Conservation (phyloP, 2,797 vertebrate genomes). For the Cercopithecus neglectus region DNA sequence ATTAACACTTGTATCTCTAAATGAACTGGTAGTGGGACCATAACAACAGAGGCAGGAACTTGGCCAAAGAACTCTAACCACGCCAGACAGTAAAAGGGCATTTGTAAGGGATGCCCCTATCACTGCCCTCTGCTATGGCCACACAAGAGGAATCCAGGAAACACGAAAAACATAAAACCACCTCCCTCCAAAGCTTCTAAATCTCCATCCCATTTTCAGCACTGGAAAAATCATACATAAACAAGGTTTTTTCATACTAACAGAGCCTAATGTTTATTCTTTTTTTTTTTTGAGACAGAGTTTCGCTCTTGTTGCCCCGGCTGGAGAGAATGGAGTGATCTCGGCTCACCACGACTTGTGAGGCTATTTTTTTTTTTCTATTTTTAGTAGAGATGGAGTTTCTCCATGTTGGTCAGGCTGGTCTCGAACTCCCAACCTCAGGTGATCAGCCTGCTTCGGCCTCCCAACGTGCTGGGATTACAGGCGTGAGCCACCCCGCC, state of each 20-base stretch:
- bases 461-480: neutral
- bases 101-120: neutral
- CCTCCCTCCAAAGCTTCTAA: neutral
- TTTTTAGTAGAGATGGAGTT: neutral
- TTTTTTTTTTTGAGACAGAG: too few species aligned
- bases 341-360: neutral
- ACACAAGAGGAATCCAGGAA: neutral
- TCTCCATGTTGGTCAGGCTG: neutral
- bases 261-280: neutral
- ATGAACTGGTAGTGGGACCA: constrained; percentile 6
- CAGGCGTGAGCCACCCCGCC: neutral
- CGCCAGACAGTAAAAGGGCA: neutral
- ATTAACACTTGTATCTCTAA: neutral
- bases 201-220: neutral
- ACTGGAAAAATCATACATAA: neutral
- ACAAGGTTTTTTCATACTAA: neutral
- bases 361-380: neutral
- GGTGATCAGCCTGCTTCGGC: neutral
- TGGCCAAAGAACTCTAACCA: neutral
- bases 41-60: constrained; percentile 30
- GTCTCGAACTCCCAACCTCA: neutral
- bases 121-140: neutral
- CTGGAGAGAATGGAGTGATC: neutral
- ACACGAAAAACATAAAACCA: neutral
- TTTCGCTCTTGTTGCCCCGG: too few species aligned